Conservation (phyloP, 1,140 invertebrate genomes). For the Phocides pigmalion region DNA sequence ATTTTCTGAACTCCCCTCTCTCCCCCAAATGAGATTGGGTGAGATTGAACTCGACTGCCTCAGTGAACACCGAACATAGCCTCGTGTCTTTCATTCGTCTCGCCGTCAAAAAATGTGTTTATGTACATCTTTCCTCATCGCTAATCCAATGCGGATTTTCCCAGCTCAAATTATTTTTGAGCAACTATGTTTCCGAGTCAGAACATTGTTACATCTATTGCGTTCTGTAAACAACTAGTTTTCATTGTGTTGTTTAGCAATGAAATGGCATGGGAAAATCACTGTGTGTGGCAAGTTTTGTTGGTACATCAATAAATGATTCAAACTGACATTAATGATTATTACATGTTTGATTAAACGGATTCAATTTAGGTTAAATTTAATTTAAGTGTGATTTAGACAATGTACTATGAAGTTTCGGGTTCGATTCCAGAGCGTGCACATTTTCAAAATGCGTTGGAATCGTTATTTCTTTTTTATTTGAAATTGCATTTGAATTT, state of each 20-base stretch:
- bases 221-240: conserved; percentile 17
- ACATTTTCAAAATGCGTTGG: too few species aligned
- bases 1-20: too few species aligned
- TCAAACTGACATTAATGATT: background rate
- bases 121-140: background rate
- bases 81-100: background rate
- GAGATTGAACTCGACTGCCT: too few species aligned
- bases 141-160: conserved; percentile 22
- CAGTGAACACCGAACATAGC: too few species aligned
- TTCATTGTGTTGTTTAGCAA: conserved; percentile 37
- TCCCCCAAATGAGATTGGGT: too few species aligned
- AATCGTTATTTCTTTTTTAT: too few species aligned
- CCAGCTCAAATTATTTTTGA: conserved; percentile 18
- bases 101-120: background rate
- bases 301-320: conserved; percentile 19
- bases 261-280: conserved; percentile 37
- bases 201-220: conserved; percentile 27
- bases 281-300: conserved; percentile 8
- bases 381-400: too few species aligned
- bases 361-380: too few species aligned
- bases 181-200: conserved; percentile 17
- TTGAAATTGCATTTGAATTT: too few species aligned
- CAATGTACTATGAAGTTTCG: too few species aligned
- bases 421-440: too few species aligned
- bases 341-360: too few species aligned